Conservation (phyloP, 2,797 vertebrate genomes). For the Coilia nasus region DNA sequence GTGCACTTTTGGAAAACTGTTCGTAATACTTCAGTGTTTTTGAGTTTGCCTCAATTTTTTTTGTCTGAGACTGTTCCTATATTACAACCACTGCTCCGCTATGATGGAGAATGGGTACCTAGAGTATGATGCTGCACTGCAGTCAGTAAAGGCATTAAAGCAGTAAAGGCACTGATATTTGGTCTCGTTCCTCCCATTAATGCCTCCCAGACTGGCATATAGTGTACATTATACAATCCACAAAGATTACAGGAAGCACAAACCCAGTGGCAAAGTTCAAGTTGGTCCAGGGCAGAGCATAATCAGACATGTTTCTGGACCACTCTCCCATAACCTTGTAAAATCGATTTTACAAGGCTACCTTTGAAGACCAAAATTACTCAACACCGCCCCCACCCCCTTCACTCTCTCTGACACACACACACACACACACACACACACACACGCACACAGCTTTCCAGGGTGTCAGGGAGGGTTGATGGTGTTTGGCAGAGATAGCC, state of each 20-base stretch:
- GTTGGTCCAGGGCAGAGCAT: not conserved
- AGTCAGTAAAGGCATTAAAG: too few relatives aligned
- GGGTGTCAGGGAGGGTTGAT: not conserved
- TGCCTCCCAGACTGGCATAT: not conserved
- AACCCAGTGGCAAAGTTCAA: not conserved
- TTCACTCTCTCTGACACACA: too few relatives aligned
- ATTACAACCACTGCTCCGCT: not conserved
- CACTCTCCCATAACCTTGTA: not conserved
- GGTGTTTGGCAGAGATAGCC: not conserved
- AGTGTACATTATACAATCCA: conserved; percentile 31
- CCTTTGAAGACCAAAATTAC: not conserved
- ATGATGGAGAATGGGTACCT: not conserved
- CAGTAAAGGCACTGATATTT: not conserved
- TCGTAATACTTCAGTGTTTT: not conserved
- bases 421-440: too few relatives aligned
- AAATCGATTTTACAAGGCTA: not conserved
- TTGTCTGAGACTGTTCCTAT: not conserved
- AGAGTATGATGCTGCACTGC: not conserved
- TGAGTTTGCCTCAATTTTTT: not conserved
- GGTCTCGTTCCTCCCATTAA: not conserved
- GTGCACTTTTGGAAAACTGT: not conserved
- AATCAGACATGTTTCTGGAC: not conserved
- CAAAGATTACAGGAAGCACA: conserved; percentile 43
- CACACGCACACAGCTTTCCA: not conserved
- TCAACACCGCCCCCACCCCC: not conserved